Conservation (phyloP, 2,113 vertebrate species). For the Marmota flaviventris region DNA sequence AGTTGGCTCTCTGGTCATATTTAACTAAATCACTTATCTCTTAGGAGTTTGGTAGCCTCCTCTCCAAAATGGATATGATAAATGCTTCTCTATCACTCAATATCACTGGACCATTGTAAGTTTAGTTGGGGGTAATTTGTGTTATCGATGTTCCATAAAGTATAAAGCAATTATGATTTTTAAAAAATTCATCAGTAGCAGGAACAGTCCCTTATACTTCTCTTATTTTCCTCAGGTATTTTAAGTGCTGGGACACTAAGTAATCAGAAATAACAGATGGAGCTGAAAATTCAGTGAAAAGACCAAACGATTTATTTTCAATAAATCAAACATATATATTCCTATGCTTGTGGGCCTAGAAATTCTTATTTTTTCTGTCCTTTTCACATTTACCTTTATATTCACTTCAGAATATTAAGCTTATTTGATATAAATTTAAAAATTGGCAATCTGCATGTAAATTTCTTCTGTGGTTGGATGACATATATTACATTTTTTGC, state of each 20-base stretch:
- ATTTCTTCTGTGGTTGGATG: not conserved
- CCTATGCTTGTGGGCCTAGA: not conserved
- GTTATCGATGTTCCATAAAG: not conserved
- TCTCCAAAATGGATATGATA: not conserved
- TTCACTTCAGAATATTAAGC: slow-evolving; percentile 13
- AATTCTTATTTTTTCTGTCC: not conserved
- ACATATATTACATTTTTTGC: not conserved
- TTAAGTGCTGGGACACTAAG: not conserved
- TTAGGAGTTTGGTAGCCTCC: not conserved
- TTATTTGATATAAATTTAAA: slow-evolving; percentile 25
- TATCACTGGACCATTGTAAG: not conserved
- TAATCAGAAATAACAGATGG: not conserved
- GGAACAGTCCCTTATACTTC: not conserved
- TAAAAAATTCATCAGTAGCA: too few species aligned
- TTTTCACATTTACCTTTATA: slow-evolving; percentile 4
- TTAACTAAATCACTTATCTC: not conserved
- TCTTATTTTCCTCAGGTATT: not conserved
- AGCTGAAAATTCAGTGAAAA: not conserved
- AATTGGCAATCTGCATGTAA: not conserved
- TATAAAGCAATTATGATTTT: not conserved
- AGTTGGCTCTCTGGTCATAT: not conserved
- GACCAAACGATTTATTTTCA: slow-evolving; percentile 34
- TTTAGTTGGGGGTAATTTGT: not conserved
- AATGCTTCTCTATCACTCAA: not conserved
- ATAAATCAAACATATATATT: not conserved